Evolutionary conservation across 2,888 invertebrate genomes (phyloP).

Genomic region (Willowsia nigromaculata): DNA sequence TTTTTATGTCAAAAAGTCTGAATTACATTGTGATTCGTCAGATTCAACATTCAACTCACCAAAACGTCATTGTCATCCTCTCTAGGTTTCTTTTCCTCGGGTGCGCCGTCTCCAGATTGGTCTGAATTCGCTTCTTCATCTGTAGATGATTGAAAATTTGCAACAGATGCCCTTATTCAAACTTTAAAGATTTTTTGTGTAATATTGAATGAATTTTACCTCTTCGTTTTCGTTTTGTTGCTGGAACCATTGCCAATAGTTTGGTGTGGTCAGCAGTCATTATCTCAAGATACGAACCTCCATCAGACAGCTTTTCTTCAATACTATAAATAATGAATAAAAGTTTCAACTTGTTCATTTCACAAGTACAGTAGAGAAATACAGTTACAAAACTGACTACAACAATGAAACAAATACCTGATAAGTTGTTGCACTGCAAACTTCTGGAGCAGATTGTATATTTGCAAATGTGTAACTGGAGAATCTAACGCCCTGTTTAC

Average conservation of each 20-base stretch:
- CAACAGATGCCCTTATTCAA: too few species aligned
- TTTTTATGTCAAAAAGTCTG: too few species aligned
- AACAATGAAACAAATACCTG: slow-evolving; percentile 82
- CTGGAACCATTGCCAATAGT: slow-evolving; percentile 81
- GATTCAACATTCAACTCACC: slow-evolving; percentile 54
- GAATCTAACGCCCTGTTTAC: slow-evolving; percentile 82
- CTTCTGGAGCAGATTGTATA: slow-evolving; percentile 88
- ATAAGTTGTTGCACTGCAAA: slow-evolving; percentile 89
- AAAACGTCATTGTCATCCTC: slow-evolving; percentile 74
- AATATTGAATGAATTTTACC: slow-evolving; percentile 79
- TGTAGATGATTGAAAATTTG: slow-evolving; percentile 5
- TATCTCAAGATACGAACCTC: slow-evolving; percentile 81
- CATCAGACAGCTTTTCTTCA: slow-evolving; percentile 82
- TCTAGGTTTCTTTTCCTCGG: slow-evolving; percentile 74
- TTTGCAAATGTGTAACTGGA: slow-evolving; percentile 83
- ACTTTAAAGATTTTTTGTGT: neutral
- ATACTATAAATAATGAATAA: slow-evolving; percentile 80
- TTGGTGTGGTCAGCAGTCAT: slow-evolving; percentile 84
- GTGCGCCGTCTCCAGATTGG: slow-evolving; percentile 69
- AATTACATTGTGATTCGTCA: too few species aligned
- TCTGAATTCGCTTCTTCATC: slow-evolving; percentile 72
- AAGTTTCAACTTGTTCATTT: neutral
- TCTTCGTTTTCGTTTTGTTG: slow-evolving; percentile 81
- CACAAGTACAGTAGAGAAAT: too few species aligned
- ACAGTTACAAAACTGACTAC: too few species aligned